phyloP scores from a whole-genome alignment of 2,113 vertebrate genomes.

The Trogon melanurus region DNA sequence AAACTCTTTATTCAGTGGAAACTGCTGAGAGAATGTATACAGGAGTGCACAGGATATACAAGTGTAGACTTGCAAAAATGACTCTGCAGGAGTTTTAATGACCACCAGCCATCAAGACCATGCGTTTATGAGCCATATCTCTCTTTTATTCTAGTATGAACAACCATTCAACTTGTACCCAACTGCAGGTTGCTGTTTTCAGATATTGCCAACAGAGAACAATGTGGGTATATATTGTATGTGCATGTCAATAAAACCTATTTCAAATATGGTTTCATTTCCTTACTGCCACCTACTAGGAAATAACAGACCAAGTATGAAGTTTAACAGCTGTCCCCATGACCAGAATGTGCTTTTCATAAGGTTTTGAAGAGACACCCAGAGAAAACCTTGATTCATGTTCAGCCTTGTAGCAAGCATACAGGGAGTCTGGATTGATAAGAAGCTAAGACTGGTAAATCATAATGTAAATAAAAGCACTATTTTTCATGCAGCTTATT shows the following conservation, averaged over 20 bases:
- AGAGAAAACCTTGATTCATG: slow-evolving; percentile 55
- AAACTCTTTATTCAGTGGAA: not conserved
- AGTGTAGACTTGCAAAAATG: not conserved
- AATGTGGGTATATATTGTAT: not conserved
- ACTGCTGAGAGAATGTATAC: not conserved
- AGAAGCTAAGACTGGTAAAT: slow-evolving; percentile 66
- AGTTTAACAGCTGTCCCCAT: slow-evolving; percentile 56
- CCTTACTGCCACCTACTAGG: slow-evolving; percentile 20
- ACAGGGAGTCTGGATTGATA: slow-evolving; percentile 62
- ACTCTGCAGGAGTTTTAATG: not conserved
- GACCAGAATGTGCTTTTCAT: slow-evolving; percentile 59
- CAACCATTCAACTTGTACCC: not conserved
- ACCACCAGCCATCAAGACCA: not conserved
- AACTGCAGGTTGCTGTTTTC: slow-evolving; percentile 7
- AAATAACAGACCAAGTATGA: slow-evolving; percentile 42
- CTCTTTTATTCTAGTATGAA: not conserved
- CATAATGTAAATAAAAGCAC: slow-evolving; percentile 70
- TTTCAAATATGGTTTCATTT: slow-evolving; percentile 57
- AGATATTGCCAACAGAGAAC: slow-evolving; percentile 6
- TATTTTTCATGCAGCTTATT: slow-evolving; percentile 74
- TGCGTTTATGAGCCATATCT: slow-evolving; percentile 4
- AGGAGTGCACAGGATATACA: not conserved
- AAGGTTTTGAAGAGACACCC: slow-evolving; percentile 32
- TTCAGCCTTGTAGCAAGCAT: slow-evolving; percentile 43
- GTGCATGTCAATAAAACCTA: slow-evolving; percentile 36